A percentile compares a stretch with the other conserved stretches of the same genome.
phyloP scores from a whole-genome alignment of 2,797 vertebrate species.

The Bradypus variegatus region DNA sequence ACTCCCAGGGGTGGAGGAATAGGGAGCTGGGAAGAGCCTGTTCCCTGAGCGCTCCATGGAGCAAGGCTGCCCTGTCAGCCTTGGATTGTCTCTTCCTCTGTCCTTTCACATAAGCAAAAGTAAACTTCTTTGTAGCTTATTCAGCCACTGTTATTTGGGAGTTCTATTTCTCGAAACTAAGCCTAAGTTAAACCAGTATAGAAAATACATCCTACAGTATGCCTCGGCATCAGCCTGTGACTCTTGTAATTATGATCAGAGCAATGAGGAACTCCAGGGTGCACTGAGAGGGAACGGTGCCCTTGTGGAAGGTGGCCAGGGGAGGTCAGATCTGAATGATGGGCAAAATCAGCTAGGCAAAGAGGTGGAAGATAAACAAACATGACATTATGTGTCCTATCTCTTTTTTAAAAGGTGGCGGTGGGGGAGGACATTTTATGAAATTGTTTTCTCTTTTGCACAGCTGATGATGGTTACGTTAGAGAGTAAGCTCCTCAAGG shows the following conservation, averaged over 20 bases:
- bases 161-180: background rate
- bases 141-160: background rate
- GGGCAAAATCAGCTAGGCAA: background rate
- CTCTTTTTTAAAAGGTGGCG: background rate
- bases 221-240: background rate
- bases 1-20: background rate
- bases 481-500: background rate
- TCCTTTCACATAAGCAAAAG: background rate
- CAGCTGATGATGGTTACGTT: background rate
- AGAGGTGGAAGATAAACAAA: background rate
- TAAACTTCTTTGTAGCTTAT: background rate
- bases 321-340: background rate
- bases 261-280: background rate
- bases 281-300: accelerated
- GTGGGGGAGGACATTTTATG: background rate
- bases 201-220: background rate
- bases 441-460: background rate
- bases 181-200: background rate
- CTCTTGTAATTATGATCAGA: background rate
- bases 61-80: background rate
- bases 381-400: background rate
- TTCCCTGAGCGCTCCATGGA: background rate
- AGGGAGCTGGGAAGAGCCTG: background rate
- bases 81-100: background rate
- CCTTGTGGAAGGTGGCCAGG: background rate